Conservation (phyloP, 2,113 vertebrate genomes). For the Vulpes vulpes region DNA sequence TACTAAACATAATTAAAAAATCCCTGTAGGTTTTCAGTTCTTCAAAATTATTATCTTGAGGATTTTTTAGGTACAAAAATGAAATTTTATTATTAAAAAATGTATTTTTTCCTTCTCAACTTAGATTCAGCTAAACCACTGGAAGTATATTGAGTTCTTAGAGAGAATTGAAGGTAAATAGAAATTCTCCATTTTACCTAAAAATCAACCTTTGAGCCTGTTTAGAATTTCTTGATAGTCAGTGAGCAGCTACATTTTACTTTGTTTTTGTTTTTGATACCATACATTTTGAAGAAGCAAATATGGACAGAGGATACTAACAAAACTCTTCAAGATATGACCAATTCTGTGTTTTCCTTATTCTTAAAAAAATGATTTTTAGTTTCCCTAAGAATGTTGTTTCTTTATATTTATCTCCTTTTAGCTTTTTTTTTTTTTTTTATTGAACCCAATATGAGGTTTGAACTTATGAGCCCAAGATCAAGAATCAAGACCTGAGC, state of each 20-base stretch:
- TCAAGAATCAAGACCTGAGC: not conserved
- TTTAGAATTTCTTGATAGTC: not conserved
- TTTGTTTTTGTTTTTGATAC: not conserved
- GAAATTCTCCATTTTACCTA: not conserved
- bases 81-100: constrained; percentile 39
- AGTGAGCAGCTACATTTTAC: not conserved
- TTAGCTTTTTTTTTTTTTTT: not conserved
- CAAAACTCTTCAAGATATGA: not conserved
- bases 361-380: not conserved
- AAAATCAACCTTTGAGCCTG: not conserved
- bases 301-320: not conserved
- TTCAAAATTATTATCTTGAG: constrained; percentile 47
- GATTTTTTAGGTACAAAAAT: constrained; percentile 57
- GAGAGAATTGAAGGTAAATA: not conserved
- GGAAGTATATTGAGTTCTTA: constrained; percentile 13
- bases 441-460: not conserved
- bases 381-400: not conserved
- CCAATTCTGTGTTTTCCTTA: not conserved
- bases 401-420: not conserved
- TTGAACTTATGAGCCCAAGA: not conserved
- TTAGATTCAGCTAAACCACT: not conserved
- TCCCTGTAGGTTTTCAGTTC: not conserved
- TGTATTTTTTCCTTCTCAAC: not conserved
- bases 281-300: not conserved
- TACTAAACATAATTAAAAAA: constrained; percentile 56